phyloP scores from a whole-genome alignment of 2,113 vertebrate genomes.

The Sinosuthora webbiana region DNA sequence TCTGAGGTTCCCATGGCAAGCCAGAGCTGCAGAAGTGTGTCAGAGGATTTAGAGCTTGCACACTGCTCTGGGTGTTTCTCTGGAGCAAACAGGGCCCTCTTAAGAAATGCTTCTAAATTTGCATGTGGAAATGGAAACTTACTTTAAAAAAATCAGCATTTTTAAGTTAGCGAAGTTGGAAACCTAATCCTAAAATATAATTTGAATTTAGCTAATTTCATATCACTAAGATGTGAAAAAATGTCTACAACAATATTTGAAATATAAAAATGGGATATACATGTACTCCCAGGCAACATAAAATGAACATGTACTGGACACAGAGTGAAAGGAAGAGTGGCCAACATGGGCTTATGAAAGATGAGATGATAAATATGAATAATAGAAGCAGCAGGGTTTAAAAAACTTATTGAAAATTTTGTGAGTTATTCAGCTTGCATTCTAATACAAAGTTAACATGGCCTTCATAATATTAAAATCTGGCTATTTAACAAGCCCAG shows the following conservation, averaged over 20 bases:
- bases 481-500: neutral
- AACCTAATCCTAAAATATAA: neutral
- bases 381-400: neutral
- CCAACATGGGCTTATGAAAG: neutral
- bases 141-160: neutral
- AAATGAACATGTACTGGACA: neutral
- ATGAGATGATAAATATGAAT: neutral
- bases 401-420: neutral
- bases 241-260: neutral
- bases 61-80: neutral
- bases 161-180: neutral
- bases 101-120: neutral
- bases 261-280: neutral
- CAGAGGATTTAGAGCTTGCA: neutral
- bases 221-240: neutral
- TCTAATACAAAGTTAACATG: neutral
- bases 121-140: neutral
- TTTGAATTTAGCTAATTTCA: neutral
- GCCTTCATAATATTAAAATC: neutral
- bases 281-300: neutral
- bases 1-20: neutral
- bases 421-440: neutral
- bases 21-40: neutral
- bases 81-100: neutral
- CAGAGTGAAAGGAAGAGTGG: neutral